phyloP scores from a whole-genome alignment of 2,888 invertebrate species.

The Lysandra bellargus region DNA sequence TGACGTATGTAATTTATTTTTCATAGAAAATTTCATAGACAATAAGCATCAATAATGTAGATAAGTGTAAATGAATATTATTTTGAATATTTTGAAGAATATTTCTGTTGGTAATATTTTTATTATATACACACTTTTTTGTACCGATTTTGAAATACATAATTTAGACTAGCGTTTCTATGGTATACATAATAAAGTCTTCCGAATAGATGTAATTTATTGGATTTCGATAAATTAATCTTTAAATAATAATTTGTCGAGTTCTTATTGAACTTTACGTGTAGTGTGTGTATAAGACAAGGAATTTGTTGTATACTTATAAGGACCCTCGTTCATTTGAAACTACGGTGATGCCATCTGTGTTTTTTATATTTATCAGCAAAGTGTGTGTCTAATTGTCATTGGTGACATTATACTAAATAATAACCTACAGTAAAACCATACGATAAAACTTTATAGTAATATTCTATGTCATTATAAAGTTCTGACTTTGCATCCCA shows the following conservation, averaged over 20 bases:
- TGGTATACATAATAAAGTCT: constrained; percentile 69
- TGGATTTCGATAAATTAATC: constrained; percentile 27
- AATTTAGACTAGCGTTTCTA: constrained; percentile 32
- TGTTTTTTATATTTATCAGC: not conserved
- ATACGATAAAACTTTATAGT: no score
- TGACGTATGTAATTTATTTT: not conserved
- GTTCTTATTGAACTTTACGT: constrained; percentile 67
- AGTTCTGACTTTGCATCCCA: no score
- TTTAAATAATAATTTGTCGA: constrained; percentile 35
- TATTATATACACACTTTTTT: constrained; percentile 15
- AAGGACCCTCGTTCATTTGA: not conserved
- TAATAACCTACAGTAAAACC: no score
- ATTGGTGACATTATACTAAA: no score
- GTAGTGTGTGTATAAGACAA: constrained; percentile 53
- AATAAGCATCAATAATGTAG: constrained; percentile 12
- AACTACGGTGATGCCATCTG: not conserved
- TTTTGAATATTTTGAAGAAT: not conserved
- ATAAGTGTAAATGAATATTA: not conserved
- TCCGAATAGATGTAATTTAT: constrained; percentile 67
- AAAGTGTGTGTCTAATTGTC: not conserved
- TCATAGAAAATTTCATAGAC: not conserved
- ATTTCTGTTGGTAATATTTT: constrained; percentile 1
- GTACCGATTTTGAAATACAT: not conserved
- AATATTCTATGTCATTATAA: no score
- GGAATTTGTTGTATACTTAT: constrained; percentile 69